phyloP scores from a whole-genome alignment of 2,113 vertebrate genomes.

The Limnothrissa miodon region DNA sequence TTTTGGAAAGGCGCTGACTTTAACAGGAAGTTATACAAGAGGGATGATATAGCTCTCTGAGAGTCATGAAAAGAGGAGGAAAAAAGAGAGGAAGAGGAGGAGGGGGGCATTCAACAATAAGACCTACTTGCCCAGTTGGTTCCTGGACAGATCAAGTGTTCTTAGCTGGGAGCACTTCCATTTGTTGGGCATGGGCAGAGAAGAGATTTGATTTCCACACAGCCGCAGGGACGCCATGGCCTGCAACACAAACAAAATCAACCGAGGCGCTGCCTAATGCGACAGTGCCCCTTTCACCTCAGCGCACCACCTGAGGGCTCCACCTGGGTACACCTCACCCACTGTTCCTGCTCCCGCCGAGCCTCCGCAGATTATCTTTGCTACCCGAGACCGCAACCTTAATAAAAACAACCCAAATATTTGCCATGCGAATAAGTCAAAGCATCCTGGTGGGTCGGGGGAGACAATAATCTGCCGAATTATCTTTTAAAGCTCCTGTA shows the following conservation, averaged over 20 bases:
- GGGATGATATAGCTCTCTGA: background rate
- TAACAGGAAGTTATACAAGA: background rate
- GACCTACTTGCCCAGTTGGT: conserved; percentile 91
- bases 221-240: conserved; percentile 80
- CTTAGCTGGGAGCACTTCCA: conserved; percentile 88
- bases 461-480: background rate
- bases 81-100: background rate
- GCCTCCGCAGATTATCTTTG: background rate
- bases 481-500: conserved; percentile 6
- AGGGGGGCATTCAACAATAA: background rate
- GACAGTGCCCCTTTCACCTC: background rate
- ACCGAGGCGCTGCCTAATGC: background rate
- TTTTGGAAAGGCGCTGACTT: background rate
- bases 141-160: conserved; percentile 91
- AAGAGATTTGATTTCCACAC: conserved; percentile 81
- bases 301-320: background rate
- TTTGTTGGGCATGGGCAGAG: conserved; percentile 77
- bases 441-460: background rate
- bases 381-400: background rate
- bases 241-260: conserved; percentile 62
- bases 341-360: background rate
- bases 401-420: background rate
- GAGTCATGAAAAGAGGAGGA: background rate
- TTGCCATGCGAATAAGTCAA: background rate
- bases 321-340: background rate